These are phyloP conservation scores for Bujurquina vittata DNA, from an alignment of 2,113 vertebrate genomes.

Conservation along the genomic window DNA sequence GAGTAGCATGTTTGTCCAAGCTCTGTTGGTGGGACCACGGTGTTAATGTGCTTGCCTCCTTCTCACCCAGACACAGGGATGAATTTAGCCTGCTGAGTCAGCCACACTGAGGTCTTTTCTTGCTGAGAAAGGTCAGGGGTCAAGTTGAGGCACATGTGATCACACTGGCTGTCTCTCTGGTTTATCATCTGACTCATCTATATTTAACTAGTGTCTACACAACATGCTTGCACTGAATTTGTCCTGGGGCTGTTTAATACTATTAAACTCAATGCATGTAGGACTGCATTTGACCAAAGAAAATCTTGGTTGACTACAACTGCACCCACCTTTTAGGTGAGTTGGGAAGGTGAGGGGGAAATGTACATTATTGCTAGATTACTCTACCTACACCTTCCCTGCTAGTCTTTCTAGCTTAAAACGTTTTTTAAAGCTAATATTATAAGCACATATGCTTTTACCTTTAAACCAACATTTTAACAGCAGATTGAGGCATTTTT, in stretches of 20 bases:
- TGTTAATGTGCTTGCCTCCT: slow-evolving; percentile 49
- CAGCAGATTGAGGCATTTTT: background rate
- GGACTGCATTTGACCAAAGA: background rate
- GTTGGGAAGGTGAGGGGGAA: background rate
- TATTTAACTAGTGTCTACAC: background rate
- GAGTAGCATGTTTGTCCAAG: slow-evolving; percentile 16
- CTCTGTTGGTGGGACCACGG: slow-evolving; percentile 23
- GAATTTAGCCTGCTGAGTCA: slow-evolving; percentile 45
- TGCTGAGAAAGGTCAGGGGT: slow-evolving; percentile 47
- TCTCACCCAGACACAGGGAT: slow-evolving; percentile 23
- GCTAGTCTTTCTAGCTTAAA: background rate
- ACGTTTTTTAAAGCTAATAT: no score
- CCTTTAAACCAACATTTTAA: background rate
- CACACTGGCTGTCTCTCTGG: slow-evolving; percentile 3
- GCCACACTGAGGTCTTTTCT: slow-evolving; percentile 23
- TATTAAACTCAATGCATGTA: background rate
- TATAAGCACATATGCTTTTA: background rate
- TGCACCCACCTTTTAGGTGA: background rate
- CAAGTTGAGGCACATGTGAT: slow-evolving; percentile 12
- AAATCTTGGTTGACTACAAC: background rate
- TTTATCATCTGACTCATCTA: slow-evolving; percentile 3
- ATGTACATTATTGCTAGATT: background rate
- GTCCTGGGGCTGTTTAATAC: background rate
- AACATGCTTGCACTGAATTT: background rate
- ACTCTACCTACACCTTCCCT: background rate